Evolutionary conservation across 2,113 vertebrate genomes (phyloP).

Genomic region (Taurulus bubalis): DNA sequence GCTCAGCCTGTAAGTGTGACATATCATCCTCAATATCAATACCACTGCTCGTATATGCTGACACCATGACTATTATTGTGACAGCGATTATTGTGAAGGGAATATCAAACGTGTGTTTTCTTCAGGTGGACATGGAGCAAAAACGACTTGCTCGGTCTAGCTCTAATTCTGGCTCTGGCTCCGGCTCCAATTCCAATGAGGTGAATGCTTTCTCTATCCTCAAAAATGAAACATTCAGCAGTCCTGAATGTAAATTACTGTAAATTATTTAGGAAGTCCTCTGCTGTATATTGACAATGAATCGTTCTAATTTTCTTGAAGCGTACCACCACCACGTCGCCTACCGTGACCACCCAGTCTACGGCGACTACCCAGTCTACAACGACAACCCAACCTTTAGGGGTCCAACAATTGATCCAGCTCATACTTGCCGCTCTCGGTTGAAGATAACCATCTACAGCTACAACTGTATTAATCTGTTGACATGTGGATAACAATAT

Average conservation of each 20-base stretch:
- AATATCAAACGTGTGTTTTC: background rate
- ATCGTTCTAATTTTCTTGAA: background rate
- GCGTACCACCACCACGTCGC: too few relatives aligned
- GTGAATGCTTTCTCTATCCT: background rate
- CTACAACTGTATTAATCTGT: too few relatives aligned
- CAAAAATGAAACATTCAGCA: background rate
- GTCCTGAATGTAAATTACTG: background rate
- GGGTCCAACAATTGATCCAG: too few relatives aligned
- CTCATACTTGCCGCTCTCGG: too few relatives aligned
- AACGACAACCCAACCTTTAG: too few relatives aligned
- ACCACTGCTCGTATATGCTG: background rate
- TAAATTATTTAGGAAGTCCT: background rate
- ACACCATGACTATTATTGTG: background rate
- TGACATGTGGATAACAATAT: too few relatives aligned
- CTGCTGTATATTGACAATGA: background rate
- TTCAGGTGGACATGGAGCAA: background rate
- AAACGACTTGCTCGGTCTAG: background rate
- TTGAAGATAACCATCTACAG: too few relatives aligned
- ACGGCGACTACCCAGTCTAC: too few relatives aligned
- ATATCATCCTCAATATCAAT: background rate
- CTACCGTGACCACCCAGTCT: too few relatives aligned
- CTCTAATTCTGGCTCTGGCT: background rate
- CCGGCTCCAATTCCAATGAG: background rate
- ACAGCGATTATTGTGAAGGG: background rate
- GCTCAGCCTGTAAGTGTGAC: conserved; percentile 68